phyloP scores from a whole-genome alignment of 1,140 invertebrate species.

The Chionoecetes opilio region DNA sequence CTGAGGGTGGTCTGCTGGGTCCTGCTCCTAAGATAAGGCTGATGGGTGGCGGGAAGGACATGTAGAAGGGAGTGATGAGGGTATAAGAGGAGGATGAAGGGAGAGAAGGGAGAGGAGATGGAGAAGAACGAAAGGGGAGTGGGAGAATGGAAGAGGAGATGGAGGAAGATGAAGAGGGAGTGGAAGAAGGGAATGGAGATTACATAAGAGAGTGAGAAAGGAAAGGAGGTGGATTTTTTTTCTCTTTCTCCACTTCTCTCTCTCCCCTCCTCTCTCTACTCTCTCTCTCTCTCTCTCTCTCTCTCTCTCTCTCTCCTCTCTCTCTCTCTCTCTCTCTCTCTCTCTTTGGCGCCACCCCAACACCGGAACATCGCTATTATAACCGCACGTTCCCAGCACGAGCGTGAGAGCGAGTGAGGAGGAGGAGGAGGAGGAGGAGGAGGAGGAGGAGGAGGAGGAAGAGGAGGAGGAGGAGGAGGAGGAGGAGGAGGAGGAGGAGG shows the following conservation, averaged over 20 bases:
- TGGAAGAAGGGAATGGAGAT: not conserved
- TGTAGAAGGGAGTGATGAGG: not conserved
- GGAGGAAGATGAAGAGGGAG: not conserved
- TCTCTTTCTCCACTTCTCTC: no score
- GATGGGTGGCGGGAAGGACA: not conserved
- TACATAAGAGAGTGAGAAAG: no score
- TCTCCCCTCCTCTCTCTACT: not conserved
- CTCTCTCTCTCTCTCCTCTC: conserved; percentile 16
- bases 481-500: not conserved
- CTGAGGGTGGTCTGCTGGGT: not conserved
- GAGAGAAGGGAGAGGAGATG: not conserved
- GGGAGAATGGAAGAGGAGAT: no score
- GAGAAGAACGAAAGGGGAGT: no score
- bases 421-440: conserved; percentile 14
- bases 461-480: not conserved
- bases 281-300: not conserved
- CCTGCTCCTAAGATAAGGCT: not conserved
- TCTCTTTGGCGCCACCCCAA: not conserved
- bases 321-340: conserved; percentile 14
- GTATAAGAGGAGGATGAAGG: not conserved
- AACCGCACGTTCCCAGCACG: not conserved
- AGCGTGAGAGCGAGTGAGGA: conserved; percentile 1
- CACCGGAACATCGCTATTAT: conserved; percentile 17
- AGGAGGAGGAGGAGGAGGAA: not conserved
- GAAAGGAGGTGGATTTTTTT: no score